phyloP scores from a whole-genome alignment of 2,888 invertebrate genomes.

The Drosophila engyochracea region DNA sequence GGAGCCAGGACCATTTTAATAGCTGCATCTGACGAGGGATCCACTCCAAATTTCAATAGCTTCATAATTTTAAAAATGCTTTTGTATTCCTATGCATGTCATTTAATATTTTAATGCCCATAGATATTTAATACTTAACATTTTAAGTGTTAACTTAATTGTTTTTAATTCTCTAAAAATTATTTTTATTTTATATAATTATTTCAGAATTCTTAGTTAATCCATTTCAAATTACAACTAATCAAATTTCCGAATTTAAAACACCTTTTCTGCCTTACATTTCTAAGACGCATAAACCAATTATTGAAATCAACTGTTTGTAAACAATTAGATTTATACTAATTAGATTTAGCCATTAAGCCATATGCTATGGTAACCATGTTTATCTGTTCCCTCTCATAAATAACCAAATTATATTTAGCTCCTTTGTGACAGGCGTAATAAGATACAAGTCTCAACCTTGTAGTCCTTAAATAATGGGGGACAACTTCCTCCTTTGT shows the following conservation, averaged over 20 bases:
- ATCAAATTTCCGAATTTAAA: not conserved
- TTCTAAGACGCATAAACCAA: not conserved
- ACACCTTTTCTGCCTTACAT: not conserved
- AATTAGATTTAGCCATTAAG: not conserved
- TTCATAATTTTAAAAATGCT: not conserved
- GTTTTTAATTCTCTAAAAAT: not conserved
- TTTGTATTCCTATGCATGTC: not conserved
- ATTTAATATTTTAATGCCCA: not conserved
- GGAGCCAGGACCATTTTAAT: slow-evolving; percentile 3
- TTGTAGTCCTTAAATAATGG: not conserved
- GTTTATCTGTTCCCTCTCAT: not conserved
- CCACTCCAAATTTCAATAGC: not conserved
- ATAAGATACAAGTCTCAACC: not conserved
- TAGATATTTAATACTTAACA: too few species aligned
- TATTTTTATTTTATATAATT: not conserved
- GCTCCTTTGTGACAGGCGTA: not conserved
- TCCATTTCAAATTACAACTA: not conserved
- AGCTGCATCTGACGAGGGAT: slow-evolving; percentile 40
- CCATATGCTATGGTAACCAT: not conserved
- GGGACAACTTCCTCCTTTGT: not conserved
- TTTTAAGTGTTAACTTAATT: not conserved
- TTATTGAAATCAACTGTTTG: not conserved
- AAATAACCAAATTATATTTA: not conserved
- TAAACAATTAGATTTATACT: not conserved
- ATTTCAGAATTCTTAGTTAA: not conserved